phyloP scores from a whole-genome alignment of 2,797 vertebrate genomes.

The Neopelma chrysocephalum region DNA sequence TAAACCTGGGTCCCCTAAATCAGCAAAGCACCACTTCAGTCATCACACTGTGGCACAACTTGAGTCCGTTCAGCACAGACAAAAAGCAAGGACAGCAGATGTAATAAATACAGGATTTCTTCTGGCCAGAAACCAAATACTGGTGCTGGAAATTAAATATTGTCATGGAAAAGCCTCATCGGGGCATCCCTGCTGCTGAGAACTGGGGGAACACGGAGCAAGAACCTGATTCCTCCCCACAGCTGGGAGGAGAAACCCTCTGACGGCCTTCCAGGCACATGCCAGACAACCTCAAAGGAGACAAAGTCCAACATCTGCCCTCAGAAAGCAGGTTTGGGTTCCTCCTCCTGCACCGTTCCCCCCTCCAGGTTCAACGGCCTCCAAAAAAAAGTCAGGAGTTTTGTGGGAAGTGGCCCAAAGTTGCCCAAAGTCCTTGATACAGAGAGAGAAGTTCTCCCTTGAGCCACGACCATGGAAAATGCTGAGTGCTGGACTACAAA shows the following conservation, averaged over 20 bases:
- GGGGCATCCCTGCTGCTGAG: neutral
- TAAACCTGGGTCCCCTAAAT: neutral
- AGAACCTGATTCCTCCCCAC: neutral
- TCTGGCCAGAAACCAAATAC: neutral
- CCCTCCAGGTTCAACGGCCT: neutral
- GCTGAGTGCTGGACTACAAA: neutral
- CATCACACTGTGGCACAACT: neutral
- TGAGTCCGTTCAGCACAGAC: neutral
- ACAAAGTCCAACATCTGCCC: neutral
- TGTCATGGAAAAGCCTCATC: neutral
- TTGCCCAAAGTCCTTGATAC: neutral
- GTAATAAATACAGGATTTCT: neutral
- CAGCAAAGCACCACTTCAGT: neutral
- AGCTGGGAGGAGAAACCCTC: neutral
- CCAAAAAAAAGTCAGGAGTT: neutral
- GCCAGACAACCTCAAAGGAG: neutral
- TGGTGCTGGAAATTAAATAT: neutral
- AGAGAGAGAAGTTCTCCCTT: neutral
- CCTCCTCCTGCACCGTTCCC: neutral
- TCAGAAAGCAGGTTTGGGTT: neutral
- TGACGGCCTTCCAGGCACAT: fast-evolving
- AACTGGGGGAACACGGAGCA: neutral
- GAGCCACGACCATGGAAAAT: neutral
- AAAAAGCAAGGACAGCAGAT: neutral
- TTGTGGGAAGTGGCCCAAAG: neutral